These are phyloP conservation scores for Atopsyche davidsoni DNA, from an alignment of 1,140 invertebrate genomes.

Conservation along the genomic window DNA sequence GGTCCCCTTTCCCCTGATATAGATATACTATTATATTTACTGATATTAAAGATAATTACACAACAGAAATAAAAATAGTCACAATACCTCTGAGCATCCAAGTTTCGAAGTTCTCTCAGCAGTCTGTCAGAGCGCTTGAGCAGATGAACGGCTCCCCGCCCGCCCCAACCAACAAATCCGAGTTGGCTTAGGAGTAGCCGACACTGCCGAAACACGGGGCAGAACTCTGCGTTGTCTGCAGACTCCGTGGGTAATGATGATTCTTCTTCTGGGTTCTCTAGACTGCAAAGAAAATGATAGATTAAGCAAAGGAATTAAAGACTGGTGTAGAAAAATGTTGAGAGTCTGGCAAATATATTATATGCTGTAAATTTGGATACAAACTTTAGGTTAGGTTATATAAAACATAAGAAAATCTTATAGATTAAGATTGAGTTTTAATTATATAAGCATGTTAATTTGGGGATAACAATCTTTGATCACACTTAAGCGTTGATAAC, in stretches of 20 bases:
- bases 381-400: too few relatives aligned
- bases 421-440: too few relatives aligned
- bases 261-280: constrained; percentile 35
- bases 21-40: too few relatives aligned
- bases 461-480: too few relatives aligned
- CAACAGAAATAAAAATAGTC: neutral
- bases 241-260: constrained; percentile 17
- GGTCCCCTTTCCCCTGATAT: too few relatives aligned
- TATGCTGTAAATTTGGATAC: too few relatives aligned
- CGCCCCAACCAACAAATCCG: constrained; percentile 85
- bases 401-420: too few relatives aligned
- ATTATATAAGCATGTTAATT: too few relatives aligned
- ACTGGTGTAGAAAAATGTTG: too few relatives aligned
- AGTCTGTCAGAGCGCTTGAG: constrained; percentile 87
- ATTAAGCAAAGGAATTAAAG: constrained; percentile 3
- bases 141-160: constrained; percentile 76
- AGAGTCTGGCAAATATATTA: too few relatives aligned
- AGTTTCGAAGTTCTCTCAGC: constrained; percentile 83
- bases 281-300: constrained; percentile 12
- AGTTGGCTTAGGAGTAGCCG: constrained; percentile 84
- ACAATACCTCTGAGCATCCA: constrained; percentile 76
- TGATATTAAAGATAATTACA: neutral
- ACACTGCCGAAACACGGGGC: constrained; percentile 69
- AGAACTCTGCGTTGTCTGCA: constrained; percentile 16
- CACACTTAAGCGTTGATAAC: too few relatives aligned